Evolutionary conservation across 30 jellyfish, hydroid and myxozoan species (phyloP).

Genomic region (Chironex yamaguchii): DNA sequence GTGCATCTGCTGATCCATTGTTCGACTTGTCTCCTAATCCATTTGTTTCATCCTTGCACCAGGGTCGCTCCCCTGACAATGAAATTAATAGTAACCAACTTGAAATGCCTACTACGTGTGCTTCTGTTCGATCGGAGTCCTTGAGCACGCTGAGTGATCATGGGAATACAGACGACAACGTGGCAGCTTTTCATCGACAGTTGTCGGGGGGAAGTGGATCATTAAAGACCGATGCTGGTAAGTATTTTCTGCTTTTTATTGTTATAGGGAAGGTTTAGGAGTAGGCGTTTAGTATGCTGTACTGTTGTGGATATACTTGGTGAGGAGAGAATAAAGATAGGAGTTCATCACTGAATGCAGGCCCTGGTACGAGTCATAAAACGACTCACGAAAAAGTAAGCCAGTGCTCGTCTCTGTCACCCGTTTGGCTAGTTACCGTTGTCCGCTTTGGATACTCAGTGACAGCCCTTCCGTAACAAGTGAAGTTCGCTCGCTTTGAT

Average conservation of each 20-base stretch:
- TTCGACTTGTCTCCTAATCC: constrained; percentile 50
- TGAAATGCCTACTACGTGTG: constrained; percentile 77
- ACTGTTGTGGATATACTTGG: background rate
- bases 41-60: background rate
- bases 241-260: background rate
- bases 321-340: background rate
- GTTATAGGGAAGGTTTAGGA: background rate
- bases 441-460: background rate
- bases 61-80: background rate
- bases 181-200: constrained; percentile 70
- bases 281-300: background rate
- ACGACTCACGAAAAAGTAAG: background rate
- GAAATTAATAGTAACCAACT: constrained; percentile 22
- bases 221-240: constrained; percentile 61
- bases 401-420: too few relatives aligned
- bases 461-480: too few relatives aligned
- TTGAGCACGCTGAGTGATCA: constrained; percentile 77
- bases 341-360: background rate
- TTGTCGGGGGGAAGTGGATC: constrained; percentile 72
- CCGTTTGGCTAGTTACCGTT: too few relatives aligned
- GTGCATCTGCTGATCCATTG: constrained; percentile 54
- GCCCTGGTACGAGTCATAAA: background rate
- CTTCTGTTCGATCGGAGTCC: constrained; percentile 81
- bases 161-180: constrained; percentile 64
- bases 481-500: too few relatives aligned